These are phyloP conservation scores for Drosophila pandora DNA, from an alignment of 1,140 invertebrate species.

Conservation along the genomic window DNA sequence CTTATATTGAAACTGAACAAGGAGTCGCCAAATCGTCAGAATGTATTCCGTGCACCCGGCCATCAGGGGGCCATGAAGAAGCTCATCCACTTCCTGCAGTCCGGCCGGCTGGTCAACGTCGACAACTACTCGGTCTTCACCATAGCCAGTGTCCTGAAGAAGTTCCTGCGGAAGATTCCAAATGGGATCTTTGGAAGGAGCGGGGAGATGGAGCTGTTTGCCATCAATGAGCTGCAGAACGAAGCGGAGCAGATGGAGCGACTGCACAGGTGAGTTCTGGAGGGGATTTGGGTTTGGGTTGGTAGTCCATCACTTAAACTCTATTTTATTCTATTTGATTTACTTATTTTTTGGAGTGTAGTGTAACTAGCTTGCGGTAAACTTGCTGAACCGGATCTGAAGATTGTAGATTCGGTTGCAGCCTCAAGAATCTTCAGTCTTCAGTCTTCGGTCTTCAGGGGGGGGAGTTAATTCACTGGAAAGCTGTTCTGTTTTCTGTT, in stretches of 20 bases:
- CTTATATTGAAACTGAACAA: conserved; percentile 97
- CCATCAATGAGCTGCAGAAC: conserved; percentile 91
- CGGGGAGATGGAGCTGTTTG: conserved; percentile 95
- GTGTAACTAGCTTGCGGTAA: conserved; percentile 80
- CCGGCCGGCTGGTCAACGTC: conserved; percentile 98
- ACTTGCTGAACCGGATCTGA: conserved; percentile 79
- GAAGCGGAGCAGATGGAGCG: conserved; percentile 94
- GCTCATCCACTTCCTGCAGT: conserved; percentile 96
- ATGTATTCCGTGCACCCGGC: conserved; percentile 97
- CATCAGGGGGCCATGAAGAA: conserved; percentile 98
- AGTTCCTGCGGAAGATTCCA: conserved; percentile 98
- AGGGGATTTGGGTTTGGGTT: too few species aligned
- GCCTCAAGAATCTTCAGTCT: conserved; percentile 66
- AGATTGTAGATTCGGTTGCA: conserved; percentile 69
- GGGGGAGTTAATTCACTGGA: conserved; percentile 68
- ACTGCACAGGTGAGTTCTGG: conserved; percentile 91
- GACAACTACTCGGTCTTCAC: conserved; percentile 99
- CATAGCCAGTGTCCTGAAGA: conserved; percentile 98
- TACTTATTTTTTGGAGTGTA: conserved; percentile 12
- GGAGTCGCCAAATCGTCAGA: conserved; percentile 95
- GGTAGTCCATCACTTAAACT: too few species aligned
- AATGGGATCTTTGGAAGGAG: conserved; percentile 97
- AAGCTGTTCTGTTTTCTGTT: conserved; percentile 48
- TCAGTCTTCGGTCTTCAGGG: too few species aligned
- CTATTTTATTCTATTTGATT: background rate